A percentile compares a stretch with the other conserved stretches of the same genome.
Evolutionary conservation across 2,888 invertebrate species (phyloP).

Genomic region (Caenorhabditis becei): DNA sequence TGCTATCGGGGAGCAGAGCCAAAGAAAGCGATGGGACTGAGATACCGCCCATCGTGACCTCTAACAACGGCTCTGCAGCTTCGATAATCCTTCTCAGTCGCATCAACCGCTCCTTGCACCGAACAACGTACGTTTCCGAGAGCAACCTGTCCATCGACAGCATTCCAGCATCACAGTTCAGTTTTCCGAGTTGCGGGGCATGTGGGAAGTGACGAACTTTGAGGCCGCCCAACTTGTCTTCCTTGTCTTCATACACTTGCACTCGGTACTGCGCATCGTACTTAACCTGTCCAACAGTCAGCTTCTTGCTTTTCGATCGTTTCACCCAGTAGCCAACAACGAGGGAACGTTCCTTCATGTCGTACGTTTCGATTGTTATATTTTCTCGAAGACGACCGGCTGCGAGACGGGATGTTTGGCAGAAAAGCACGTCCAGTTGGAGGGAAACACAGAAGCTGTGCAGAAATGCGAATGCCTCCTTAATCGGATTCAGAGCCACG

Average conservation of each 20-base stretch:
- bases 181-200: conserved; percentile 64
- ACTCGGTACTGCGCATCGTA: conserved; percentile 76
- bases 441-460: conserved; percentile 92
- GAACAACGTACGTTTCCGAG: conserved; percentile 71
- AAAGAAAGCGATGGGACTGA: conserved; percentile 71
- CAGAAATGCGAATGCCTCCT: conserved; percentile 77
- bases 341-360: conserved; percentile 71
- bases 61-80: conserved; percentile 62
- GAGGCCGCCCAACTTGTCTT: conserved; percentile 67
- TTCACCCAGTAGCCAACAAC: conserved; percentile 78
- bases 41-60: conserved; percentile 59
- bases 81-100: conserved; percentile 72
- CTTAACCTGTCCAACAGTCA: conserved; percentile 63
- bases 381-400: conserved; percentile 88
- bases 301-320: conserved; percentile 57
- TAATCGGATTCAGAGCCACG: conserved; percentile 70
- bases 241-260: conserved; percentile 73
- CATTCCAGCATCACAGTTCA: conserved; percentile 72
- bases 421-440: conserved; percentile 89
- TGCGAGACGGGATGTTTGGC: conserved; percentile 86
- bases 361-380: conserved; percentile 73
- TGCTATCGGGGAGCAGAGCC: conserved; percentile 67
- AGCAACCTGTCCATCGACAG: conserved; percentile 74
- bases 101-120: conserved; percentile 75
- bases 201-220: conserved; percentile 75